Evolutionary conservation across 2,113 vertebrate species (phyloP), one percentile per base, ranked within the genome.

Genomic region (Cichladusa arquata): DNA sequence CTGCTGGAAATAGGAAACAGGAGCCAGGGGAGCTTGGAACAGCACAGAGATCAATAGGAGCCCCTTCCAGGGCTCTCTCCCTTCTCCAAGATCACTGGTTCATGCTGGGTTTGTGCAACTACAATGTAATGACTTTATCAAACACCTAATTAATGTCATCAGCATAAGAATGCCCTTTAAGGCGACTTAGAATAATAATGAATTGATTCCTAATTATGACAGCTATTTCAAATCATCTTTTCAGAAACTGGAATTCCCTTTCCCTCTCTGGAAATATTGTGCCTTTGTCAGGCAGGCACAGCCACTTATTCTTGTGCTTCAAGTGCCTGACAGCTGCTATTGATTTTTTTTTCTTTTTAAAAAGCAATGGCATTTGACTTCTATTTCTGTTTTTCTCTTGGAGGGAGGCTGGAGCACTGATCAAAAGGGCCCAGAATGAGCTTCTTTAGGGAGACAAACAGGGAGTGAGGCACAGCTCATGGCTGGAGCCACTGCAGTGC

Each of bases 161-260:
- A 80, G 85, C 73, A 19, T 13, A 70, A 94, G 88, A 86, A 93
- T 62, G 90, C 64, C 87, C 87, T 93, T 91, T 93, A 92, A 91
- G 31, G 69, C 11, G 54, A 95, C 94, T 95, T 31, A 88, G 67
- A 93, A 60, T 85, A 78, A 96, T 69, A 94, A 96, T 92, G 71
- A 96, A 80, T 88, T 66, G 69, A 74, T 90, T 94, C 71, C 71
- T 97, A 96, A 96, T 96, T 95, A 94, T 96, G 96, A 96, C 94
- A 95, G 95, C 95, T 96, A 80, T 95, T 97, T 93, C 58, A 95
- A 95, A 96, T 88, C 87, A 83, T 88, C 85, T 73, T 94, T 96
- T 94, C 85, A 95, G 71, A 60, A 90, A 73, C 14, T 54, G 47
- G 81, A 93, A 88, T 81, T 96, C 42, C 57, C 11, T 4, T 88